Percentiles rank a stretch among this genome's conserved stretches.
Conservation (phyloP, 2,888 invertebrate genomes). For the Ischnura elegans region DNA sequence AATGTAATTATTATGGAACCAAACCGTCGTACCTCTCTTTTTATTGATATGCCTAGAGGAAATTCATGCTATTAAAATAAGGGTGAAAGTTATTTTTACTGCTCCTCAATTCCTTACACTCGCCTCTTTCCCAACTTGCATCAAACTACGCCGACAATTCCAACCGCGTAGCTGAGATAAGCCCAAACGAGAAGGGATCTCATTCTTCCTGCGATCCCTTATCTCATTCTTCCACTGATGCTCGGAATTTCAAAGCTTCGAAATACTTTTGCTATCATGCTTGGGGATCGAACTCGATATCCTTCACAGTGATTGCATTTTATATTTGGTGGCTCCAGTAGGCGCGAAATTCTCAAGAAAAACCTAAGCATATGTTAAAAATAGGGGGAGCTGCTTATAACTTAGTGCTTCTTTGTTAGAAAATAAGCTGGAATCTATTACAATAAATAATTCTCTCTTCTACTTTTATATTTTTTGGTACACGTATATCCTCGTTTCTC, state of each 20-base stretch:
- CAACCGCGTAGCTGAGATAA: conserved; percentile 45
- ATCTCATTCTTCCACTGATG: not conserved
- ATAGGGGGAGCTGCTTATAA: no score
- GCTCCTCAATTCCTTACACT: not conserved
- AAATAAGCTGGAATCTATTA: no score
- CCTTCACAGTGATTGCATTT: not conserved
- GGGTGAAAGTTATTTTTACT: not conserved
- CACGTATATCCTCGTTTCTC: no score
- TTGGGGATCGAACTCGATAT: conserved; percentile 49
- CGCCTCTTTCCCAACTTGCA: not conserved
- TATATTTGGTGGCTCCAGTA: not conserved
- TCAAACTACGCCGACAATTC: conserved; percentile 56
- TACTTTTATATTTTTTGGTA: no score
- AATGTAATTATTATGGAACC: no score
- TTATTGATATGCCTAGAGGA: no score
- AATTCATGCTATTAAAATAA: not conserved
- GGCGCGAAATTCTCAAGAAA: conserved; percentile 41
- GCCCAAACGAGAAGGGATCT: not conserved
- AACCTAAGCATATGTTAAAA: no score
- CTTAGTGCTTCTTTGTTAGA: no score
- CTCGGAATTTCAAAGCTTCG: conserved; percentile 19
- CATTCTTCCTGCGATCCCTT: conserved; percentile 4
- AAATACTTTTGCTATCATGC: conserved; percentile 28
- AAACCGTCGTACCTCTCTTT: no score
- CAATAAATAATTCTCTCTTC: no score